Base-by-base conservation (phyloP, 30 jellyfish, hydroid and myxozoan species). In the Catostylus mosaicus region DNA sequence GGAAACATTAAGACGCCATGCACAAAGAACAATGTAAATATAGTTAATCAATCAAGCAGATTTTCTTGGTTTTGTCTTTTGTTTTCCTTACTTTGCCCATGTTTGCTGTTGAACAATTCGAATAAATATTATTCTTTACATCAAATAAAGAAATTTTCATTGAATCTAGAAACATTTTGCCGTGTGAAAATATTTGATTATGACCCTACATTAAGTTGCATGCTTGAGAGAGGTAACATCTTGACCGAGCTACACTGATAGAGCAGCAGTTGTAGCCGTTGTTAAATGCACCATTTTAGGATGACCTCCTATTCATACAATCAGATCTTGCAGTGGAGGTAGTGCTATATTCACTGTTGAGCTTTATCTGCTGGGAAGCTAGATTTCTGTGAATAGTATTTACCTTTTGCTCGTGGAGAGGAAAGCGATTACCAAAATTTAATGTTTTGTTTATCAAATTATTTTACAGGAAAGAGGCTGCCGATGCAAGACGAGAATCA, bases 401-500 rank as follows among this genome's bases (percentile, higher is more conserved):
- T n/a, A n/a, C n/a, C n/a, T n/a, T n/a, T n/a, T n/a, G n/a, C n/a
- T n/a, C n/a, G n/a, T n/a, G n/a, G n/a, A n/a, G n/a, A n/a, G n/a
- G 14, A 57, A 57, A 4, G 23, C 70, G 30, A 57, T 9, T 62
- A 3, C 48, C 74, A 27, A 62, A 9, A 9, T 27, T 62, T 57
- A 20, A 57, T 57, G 5, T 63, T 30, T 32, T n/a, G 32, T 45
- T 32, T 2, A 30, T 29, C 32, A 5, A 45, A 66, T 61, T 3
- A 61, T 4, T 8, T 61, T 23, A 61, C 70, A 93, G 98, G 82
- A 76, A 83, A 43, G 88, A 77, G 43, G 77, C 92, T 34, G 48
- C 51, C 7, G 90, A 62, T 11, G 79, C 94, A 0, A 66, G 84
- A 66, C 75, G 80, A 57, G 94, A 87, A 50, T 32, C 89, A 23